A percentile compares a stretch with the other conserved stretches of the same genome.
Evolutionary conservation across 2,888 invertebrate species (phyloP).

Genomic region (Melanotus villosus): DNA sequence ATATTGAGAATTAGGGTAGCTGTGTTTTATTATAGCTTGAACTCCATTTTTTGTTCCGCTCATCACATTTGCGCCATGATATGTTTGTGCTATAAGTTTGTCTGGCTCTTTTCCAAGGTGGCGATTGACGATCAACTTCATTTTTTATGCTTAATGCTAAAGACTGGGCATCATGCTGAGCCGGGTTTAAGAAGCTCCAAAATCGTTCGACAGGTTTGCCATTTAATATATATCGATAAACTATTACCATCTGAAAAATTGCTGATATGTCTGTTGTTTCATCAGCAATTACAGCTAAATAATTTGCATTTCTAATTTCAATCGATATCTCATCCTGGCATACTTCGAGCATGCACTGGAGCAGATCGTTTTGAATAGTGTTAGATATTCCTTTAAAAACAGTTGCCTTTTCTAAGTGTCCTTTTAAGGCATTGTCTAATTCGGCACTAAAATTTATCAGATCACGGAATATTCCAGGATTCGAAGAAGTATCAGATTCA

Average conservation of each 20-base stretch:
- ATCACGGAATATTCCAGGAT: conserved; percentile 56
- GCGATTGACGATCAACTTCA: conserved; percentile 37
- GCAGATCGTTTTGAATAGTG: conserved; percentile 58
- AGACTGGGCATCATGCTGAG: conserved; percentile 31
- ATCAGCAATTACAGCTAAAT: conserved; percentile 30
- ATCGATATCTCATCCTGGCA: conserved; percentile 49
- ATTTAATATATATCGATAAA: conserved; percentile 50
- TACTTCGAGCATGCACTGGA: conserved; percentile 58
- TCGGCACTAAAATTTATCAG: conserved; percentile 56
- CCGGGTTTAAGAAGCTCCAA: conserved; percentile 49
- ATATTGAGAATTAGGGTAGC: conserved; percentile 40
- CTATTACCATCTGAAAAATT: conserved; percentile 46
- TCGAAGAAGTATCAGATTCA: conserved; percentile 52
- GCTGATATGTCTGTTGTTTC: conserved; percentile 49
- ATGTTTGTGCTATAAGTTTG: conserved; percentile 56
- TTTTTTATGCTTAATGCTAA: conserved; percentile 35
- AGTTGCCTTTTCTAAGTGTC: conserved; percentile 52
- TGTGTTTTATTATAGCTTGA: conserved; percentile 48
- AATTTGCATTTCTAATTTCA: conserved; percentile 45
- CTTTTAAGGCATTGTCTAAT: conserved; percentile 53
- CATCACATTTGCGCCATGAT: conserved; percentile 55
- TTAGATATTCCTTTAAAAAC: conserved; percentile 59
- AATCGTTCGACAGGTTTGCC: conserved; percentile 52
- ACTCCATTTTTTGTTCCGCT: conserved; percentile 33
- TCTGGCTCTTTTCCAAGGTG: conserved; percentile 12